Conservation (phyloP, 2,797 vertebrate genomes). For the Chromobotia macracanthus region DNA sequence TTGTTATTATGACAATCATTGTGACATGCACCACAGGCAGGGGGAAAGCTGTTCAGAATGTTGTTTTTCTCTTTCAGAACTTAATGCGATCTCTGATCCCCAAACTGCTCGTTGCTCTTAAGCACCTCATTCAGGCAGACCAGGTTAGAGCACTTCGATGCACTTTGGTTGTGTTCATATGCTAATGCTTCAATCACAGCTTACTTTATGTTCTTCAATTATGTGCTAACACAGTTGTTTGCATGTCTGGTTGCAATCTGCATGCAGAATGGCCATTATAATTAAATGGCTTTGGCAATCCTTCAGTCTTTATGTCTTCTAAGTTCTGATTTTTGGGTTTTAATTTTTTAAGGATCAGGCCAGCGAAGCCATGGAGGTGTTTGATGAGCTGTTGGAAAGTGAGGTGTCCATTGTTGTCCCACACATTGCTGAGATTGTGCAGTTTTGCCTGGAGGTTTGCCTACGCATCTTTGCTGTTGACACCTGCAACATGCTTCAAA, state of each 20-base stretch:
- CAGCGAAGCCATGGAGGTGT: slow-evolving; percentile 86
- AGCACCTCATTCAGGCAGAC: slow-evolving; percentile 81
- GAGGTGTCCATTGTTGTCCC: slow-evolving; percentile 85
- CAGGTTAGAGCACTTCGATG: slow-evolving; percentile 74
- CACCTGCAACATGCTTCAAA: not conserved
- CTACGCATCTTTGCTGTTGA: not conserved
- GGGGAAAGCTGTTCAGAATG: slow-evolving; percentile 17
- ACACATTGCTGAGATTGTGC: slow-evolving; percentile 81
- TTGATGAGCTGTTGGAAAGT: slow-evolving; percentile 89
- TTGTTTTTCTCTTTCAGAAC: slow-evolving; percentile 69
- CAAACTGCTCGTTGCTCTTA: slow-evolving; percentile 80
- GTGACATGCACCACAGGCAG: not conserved
- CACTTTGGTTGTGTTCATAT: slow-evolving; percentile 3
- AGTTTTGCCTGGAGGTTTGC: slow-evolving; percentile 85
- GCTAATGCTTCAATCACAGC: slow-evolving; percentile 15
- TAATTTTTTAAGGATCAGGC: slow-evolving; percentile 78
- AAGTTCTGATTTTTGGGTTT: slow-evolving; percentile 20
- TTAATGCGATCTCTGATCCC: slow-evolving; percentile 83
- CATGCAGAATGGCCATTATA: not conserved
- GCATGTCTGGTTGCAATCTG: not conserved
- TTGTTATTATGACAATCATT: not conserved
- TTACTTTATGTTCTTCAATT: slow-evolving; percentile 27
- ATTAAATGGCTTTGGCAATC: not conserved
- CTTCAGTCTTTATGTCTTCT: not conserved
- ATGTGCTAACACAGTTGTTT: slow-evolving; percentile 19